Evolutionary conservation across 2,797 vertebrate species (phyloP).

Genomic region (Megaceryle alcyon): DNA sequence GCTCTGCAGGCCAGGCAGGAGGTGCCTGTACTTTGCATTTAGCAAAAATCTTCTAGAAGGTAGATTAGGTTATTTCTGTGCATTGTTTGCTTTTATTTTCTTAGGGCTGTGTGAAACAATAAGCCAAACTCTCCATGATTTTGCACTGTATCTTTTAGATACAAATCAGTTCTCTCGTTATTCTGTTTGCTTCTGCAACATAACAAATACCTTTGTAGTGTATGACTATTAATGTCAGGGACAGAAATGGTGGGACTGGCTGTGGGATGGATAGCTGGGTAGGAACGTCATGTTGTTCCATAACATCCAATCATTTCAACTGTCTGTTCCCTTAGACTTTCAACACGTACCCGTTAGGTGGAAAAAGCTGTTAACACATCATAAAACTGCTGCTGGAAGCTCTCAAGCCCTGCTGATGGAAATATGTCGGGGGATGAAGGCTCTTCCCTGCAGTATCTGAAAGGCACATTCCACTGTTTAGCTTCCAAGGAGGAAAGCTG

Average conservation of each 20-base stretch:
- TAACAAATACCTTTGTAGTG: background rate
- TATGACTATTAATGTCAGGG: background rate
- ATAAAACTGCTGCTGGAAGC: background rate
- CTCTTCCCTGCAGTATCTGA: background rate
- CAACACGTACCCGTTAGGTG: background rate
- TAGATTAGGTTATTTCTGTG: background rate
- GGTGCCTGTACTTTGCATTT: fast-evolving
- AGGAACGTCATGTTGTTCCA: background rate
- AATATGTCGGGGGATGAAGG: slow-evolving; percentile 23
- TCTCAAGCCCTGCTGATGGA: slow-evolving; percentile 46
- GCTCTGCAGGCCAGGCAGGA: background rate
- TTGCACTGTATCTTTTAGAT: background rate
- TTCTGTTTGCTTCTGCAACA: slow-evolving; percentile 6
- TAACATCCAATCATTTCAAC: background rate
- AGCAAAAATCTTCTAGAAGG: background rate
- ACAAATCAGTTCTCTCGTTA: background rate
- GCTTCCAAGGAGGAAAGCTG: background rate
- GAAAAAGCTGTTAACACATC: slow-evolving; percentile 26
- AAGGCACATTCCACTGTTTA: background rate
- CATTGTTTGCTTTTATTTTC: background rate
- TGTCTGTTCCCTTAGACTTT: slow-evolving; percentile 3
- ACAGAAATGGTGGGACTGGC: background rate
- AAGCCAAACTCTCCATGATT: background rate
- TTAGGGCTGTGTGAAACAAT: background rate
- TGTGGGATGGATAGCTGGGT: background rate